A percentile compares a stretch with the other conserved stretches of the same genome.
These are phyloP conservation scores for Teleopsis dalmanni DNA, from an alignment of 1,140 invertebrate species.

Conservation along the genomic window DNA sequence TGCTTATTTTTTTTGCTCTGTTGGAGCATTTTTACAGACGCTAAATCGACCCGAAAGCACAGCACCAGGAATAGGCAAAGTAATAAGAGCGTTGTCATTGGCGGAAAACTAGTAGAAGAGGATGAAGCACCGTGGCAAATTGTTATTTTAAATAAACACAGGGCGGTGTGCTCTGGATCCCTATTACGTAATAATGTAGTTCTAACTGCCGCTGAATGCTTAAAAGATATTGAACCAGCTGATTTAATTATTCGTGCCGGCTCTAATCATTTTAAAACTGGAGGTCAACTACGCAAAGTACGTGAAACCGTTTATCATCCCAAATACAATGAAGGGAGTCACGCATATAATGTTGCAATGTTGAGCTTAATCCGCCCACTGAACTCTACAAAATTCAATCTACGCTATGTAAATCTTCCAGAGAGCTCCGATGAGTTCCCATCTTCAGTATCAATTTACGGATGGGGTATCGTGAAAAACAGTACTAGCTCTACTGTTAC, in stretches of 20 bases:
- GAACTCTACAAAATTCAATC: neutral
- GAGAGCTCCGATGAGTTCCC: neutral
- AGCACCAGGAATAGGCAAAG: neutral
- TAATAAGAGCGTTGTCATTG: neutral
- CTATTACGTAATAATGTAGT: constrained; percentile 1
- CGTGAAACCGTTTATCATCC: neutral
- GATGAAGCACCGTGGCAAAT: neutral
- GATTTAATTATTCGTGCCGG: neutral
- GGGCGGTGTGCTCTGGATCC: neutral
- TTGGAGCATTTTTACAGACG: too few relatives aligned
- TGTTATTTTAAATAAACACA: neutral
- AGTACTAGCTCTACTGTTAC: neutral
- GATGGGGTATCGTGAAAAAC: constrained; percentile 1
- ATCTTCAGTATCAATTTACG: neutral
- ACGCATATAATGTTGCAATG: constrained; percentile 1
- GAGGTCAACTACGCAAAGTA: constrained; percentile 3
- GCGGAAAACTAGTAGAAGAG: neutral
- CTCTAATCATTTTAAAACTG: constrained; percentile 1
- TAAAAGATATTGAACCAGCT: neutral
- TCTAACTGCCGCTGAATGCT: constrained; percentile 1
- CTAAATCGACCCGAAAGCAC: neutral
- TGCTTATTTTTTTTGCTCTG: too few relatives aligned
- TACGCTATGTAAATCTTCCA: neutral
- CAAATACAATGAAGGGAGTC: neutral
- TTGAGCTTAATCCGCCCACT: neutral